A percentile compares a stretch with the other conserved stretches of the same genome.
Conservation (phyloP, 2,888 invertebrate species). For the Creontiades dilutus region DNA sequence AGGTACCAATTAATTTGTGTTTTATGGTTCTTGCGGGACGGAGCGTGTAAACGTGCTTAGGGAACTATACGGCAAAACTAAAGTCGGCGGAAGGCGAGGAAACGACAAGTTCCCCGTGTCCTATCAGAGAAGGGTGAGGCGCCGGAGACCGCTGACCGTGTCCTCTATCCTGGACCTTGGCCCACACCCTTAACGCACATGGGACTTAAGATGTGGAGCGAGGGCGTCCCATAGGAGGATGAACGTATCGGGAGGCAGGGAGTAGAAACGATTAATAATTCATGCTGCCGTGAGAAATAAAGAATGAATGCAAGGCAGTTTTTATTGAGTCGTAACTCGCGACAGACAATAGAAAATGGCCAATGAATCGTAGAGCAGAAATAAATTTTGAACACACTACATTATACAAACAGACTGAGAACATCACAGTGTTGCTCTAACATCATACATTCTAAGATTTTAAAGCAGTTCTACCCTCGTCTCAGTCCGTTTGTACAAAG, state of each 20-base stretch:
- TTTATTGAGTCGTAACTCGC: too few species aligned
- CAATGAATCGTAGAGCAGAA: too few species aligned
- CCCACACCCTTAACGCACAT: slow-evolving; percentile 18
- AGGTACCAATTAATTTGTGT: too few species aligned
- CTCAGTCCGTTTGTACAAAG: too few species aligned
- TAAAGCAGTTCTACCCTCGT: too few species aligned
- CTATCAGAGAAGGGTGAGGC: slow-evolving; percentile 1
- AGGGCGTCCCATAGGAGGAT: slow-evolving; percentile 22
- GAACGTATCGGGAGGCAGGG: not conserved
- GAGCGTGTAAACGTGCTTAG: not conserved
- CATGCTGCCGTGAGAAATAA: not conserved
- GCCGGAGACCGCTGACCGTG: not conserved
- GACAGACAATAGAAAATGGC: too few species aligned
- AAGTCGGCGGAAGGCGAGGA: slow-evolving; percentile 1
- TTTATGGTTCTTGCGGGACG: too few species aligned
- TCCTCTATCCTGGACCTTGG: not conserved
- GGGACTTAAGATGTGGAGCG: not conserved
- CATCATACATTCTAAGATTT: too few species aligned
- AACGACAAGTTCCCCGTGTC: not conserved
- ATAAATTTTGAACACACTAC: too few species aligned
- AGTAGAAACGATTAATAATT: slow-evolving; percentile 3
- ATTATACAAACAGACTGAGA: too few species aligned
- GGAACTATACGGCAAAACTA: not conserved
- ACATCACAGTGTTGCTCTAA: too few species aligned
- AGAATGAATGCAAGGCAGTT: too few species aligned